Percentiles rank a stretch among this genome's conserved stretches.
Conservation (phyloP, 1,140 invertebrate species). For the Pristionchus pacificus region DNA sequence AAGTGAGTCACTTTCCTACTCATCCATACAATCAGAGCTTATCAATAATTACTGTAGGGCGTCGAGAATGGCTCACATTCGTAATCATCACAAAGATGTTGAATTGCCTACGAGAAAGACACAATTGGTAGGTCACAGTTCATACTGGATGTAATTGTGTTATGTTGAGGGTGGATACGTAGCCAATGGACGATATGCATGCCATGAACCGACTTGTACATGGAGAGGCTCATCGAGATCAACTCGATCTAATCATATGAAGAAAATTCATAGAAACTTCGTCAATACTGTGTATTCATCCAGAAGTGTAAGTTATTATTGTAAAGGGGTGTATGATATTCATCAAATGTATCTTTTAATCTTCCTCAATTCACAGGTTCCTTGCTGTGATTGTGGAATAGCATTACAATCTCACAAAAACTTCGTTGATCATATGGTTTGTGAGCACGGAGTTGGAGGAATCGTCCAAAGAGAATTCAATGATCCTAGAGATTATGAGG, state of each 20-base stretch:
- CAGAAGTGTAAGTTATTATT: constrained; percentile 4
- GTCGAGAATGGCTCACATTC: constrained; percentile 18
- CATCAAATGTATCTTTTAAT: constrained; percentile 9
- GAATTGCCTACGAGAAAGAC: constrained; percentile 12
- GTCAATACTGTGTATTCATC: not conserved
- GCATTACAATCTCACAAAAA: constrained; percentile 11
- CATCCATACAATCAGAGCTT: not conserved
- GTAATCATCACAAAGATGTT: constrained; percentile 9
- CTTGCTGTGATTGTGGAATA: constrained; percentile 9
- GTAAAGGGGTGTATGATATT: not conserved
- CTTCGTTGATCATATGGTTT: constrained; percentile 21
- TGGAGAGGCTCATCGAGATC: constrained; percentile 23
- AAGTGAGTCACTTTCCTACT: not conserved
- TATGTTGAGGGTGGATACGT: constrained; percentile 17
- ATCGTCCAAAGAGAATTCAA: constrained; percentile 23
- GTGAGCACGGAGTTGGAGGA: constrained; percentile 12
- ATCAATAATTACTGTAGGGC: constrained; percentile 2
- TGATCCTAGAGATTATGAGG: constrained; percentile 19
- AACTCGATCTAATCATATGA: constrained; percentile 17
- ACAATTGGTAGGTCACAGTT: not conserved
- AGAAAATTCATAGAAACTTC: constrained; percentile 12
- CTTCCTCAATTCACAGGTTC: constrained; percentile 7
- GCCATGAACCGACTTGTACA: constrained; percentile 11
- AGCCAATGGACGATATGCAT: constrained; percentile 15
- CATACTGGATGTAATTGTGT: not conserved